Conservation (phyloP, 2,888 invertebrate species). For the Chrysodeixis includens region DNA sequence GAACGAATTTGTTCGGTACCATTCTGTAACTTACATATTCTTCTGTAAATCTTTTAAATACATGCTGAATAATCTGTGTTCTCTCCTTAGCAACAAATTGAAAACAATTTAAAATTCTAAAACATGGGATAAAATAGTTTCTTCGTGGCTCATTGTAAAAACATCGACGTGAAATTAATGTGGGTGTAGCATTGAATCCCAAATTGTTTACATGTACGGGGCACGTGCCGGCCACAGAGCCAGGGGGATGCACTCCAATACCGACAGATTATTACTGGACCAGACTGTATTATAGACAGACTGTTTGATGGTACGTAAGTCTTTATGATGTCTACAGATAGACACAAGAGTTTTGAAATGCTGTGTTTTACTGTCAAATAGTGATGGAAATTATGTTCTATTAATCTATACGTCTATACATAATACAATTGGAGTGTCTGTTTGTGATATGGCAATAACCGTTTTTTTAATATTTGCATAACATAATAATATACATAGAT, state of each 20-base stretch:
- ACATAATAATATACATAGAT: too few species aligned
- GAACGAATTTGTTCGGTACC: too few species aligned
- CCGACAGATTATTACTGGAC: constrained; percentile 39
- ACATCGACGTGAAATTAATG: constrained; percentile 36
- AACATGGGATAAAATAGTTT: background rate
- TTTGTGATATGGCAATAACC: too few species aligned
- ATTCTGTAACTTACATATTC: too few species aligned
- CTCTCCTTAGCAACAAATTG: background rate
- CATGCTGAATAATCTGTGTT: too few species aligned
- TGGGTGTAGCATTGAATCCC: constrained; percentile 16
- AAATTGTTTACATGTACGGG: constrained; percentile 52
- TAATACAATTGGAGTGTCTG: too few species aligned
- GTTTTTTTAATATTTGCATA: too few species aligned
- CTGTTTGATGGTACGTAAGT: constrained; percentile 9
- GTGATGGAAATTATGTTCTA: too few species aligned
- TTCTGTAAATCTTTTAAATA: too few species aligned
- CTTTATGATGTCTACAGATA: background rate
- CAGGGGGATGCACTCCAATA: constrained; percentile 45
- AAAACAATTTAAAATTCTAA: constrained; percentile 8
- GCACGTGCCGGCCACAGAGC: constrained; percentile 52
- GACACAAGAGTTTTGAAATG: too few species aligned
- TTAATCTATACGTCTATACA: too few species aligned
- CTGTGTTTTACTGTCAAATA: background rate
- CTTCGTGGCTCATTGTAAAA: constrained; percentile 21
- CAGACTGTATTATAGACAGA: constrained; percentile 1